Conservation (phyloP, 2,113 vertebrate species). For the Tichodroma muraria region DNA sequence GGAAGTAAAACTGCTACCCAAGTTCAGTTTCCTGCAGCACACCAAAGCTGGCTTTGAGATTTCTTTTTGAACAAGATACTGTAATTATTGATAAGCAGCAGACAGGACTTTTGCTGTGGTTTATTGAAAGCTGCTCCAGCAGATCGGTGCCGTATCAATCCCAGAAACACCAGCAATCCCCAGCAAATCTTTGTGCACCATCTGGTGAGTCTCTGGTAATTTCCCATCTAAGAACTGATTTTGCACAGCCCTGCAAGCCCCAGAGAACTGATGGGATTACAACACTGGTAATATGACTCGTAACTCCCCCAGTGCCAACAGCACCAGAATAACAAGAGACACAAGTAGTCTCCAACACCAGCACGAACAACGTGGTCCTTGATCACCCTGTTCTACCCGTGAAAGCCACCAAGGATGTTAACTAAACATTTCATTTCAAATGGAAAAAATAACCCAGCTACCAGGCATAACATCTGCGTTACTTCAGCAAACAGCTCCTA, state of each 20-base stretch:
- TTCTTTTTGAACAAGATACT: background rate
- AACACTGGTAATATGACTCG: background rate
- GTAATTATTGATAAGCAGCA: background rate
- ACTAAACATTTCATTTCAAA: background rate
- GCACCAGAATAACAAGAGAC: background rate
- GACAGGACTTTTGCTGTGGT: background rate
- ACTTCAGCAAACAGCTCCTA: background rate
- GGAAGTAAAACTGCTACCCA: background rate
- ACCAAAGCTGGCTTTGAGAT: background rate
- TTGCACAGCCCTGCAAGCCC: constrained; percentile 13
- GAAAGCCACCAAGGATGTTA: background rate
- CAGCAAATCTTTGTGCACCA: background rate
- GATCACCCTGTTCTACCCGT: background rate
- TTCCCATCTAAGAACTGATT: constrained; percentile 36
- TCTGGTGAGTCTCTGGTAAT: constrained; percentile 28
- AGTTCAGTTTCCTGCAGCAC: background rate
- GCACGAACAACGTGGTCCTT: background rate
- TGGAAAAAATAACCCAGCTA: background rate
- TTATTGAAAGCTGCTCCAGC: background rate
- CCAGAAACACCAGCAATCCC: background rate
- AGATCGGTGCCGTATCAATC: background rate
- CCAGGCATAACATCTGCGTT: background rate
- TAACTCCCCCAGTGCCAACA: background rate
- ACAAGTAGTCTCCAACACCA: constrained; percentile 20
- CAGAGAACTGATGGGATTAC: constrained; percentile 24